Conservation (phyloP, 2,113 vertebrate genomes). For the Serinus canaria region DNA sequence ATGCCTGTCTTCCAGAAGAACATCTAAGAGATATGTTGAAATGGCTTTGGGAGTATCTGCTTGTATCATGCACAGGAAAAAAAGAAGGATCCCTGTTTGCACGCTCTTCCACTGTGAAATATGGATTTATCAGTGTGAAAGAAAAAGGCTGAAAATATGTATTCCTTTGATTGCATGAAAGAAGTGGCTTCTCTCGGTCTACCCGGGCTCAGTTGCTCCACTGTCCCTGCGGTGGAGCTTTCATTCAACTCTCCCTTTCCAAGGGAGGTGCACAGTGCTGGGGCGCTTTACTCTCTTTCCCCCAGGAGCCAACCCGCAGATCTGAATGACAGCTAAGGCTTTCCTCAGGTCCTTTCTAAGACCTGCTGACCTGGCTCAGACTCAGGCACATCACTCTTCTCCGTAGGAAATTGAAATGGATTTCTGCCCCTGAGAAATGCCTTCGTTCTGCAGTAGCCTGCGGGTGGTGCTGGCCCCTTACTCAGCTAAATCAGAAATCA, state of each 20-base stretch:
- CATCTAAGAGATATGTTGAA: not conserved
- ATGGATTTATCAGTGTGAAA: not conserved
- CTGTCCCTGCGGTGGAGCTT: too few relatives aligned
- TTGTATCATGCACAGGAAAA: not conserved
- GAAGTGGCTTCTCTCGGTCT: not conserved
- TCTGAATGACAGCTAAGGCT: not conserved
- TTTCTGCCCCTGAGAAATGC: not conserved
- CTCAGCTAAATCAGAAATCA: not conserved
- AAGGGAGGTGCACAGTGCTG: not conserved
- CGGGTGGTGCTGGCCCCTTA: too few relatives aligned
- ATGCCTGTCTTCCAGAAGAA: not conserved
- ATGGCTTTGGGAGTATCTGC: not conserved
- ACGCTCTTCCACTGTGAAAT: not conserved
- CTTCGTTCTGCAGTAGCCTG: fast-evolving
- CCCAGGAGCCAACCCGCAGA: not conserved
- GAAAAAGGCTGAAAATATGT: not conserved
- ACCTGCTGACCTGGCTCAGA: not conserved
- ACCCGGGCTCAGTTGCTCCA: not conserved
- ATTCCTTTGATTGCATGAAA: not conserved
- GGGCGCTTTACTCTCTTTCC: not conserved
- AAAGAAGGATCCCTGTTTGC: not conserved
- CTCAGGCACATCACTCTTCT: not conserved
- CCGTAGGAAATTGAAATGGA: not conserved
- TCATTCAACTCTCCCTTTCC: not conserved
- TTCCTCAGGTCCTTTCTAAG: not conserved